Conservation (phyloP, 35 echinoderm and acorn worm genomes). For the Patiria miniata region DNA sequence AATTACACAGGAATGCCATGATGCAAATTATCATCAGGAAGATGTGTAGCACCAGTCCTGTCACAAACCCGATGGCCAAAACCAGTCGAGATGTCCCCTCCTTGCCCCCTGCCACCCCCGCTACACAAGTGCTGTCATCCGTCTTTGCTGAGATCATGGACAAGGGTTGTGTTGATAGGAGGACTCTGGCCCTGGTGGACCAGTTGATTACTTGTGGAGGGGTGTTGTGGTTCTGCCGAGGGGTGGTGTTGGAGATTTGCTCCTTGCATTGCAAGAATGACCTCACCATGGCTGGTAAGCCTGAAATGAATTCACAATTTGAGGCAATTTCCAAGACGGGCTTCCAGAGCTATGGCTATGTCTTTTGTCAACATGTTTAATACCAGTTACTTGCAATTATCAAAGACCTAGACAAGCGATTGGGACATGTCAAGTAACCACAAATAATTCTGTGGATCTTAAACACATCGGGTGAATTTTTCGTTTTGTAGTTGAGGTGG, state of each 20-base stretch:
- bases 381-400: no score
- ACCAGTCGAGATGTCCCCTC: slow-evolving; percentile 12
- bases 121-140: slow-evolving; percentile 36
- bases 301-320: no score
- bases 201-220: slow-evolving; percentile 67
- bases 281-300: slow-evolving; percentile 67
- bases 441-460: background rate
- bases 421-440: no score
- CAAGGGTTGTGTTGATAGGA: slow-evolving; percentile 59
- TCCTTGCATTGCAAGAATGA: slow-evolving; percentile 80
- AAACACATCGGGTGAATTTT: background rate
- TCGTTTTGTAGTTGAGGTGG: slow-evolving; percentile 56
- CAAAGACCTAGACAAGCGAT: no score
- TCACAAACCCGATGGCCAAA: background rate
- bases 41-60: slow-evolving; percentile 57
- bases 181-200: slow-evolving; percentile 42
- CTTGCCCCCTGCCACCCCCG: slow-evolving; percentile 44
- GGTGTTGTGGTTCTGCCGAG: slow-evolving; percentile 74
- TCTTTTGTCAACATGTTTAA: no score
- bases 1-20: slow-evolving; percentile 51
- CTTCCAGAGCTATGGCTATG: no score
- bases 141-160: slow-evolving; percentile 60
- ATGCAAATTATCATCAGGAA: slow-evolving; percentile 82
- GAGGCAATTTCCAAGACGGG: no score
- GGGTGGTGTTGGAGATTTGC: slow-evolving; percentile 62